Evolutionary conservation across 1,140 invertebrate species (phyloP).

Genomic region (Brachionus asplanchnoidis): DNA sequence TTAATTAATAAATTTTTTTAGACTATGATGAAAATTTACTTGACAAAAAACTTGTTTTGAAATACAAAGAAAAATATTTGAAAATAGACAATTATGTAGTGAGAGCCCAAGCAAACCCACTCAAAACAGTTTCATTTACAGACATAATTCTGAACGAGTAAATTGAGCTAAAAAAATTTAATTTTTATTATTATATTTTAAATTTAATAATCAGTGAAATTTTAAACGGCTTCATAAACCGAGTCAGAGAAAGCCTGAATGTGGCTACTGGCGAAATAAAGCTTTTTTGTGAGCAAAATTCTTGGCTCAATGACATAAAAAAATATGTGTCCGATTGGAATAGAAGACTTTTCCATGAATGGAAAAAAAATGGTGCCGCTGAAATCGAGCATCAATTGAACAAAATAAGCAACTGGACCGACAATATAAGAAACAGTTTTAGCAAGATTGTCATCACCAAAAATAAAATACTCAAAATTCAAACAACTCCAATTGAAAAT

Average conservation of each 20-base stretch:
- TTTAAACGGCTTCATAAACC: background rate
- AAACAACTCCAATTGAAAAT: constrained; percentile 51
- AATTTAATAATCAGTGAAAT: background rate
- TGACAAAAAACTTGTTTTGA: background rate
- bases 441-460: constrained; percentile 47
- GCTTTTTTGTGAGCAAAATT: constrained; percentile 49
- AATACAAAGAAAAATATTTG: constrained; percentile 20
- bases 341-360: constrained; percentile 48
- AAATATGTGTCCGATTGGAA: constrained; percentile 51
- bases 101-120: constrained; percentile 4
- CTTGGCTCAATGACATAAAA: constrained; percentile 54
- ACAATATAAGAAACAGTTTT: background rate
- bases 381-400: constrained; percentile 24
- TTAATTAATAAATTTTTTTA: background rate
- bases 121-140: background rate
- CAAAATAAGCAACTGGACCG: constrained; percentile 19
- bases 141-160: constrained; percentile 17
- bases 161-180: background rate
- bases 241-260: background rate
- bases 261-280: constrained; percentile 50
- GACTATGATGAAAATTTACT: constrained; percentile 32
- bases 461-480: constrained; percentile 52
- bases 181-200: background rate
- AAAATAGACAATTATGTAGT: constrained; percentile 13
- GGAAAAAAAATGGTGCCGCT: constrained; percentile 45